These are phyloP conservation scores for Eledone cirrhosa DNA, from an alignment of 2,888 invertebrate genomes.

Conservation along the genomic window DNA sequence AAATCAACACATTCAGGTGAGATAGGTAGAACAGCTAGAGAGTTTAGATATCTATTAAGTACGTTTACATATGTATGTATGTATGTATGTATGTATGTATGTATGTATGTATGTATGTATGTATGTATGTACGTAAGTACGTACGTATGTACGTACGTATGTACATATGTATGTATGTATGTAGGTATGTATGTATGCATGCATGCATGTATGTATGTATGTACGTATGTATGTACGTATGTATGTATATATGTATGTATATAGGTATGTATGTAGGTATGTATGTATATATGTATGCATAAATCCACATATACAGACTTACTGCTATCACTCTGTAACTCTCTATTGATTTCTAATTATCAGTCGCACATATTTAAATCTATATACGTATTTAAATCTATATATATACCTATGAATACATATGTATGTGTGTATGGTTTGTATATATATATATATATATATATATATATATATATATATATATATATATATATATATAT, in stretches of 20 bases:
- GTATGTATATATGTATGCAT: neutral
- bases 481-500: neutral
- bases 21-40: no score
- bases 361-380: neutral
- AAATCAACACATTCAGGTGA: no score
- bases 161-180: no score
- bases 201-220: neutral
- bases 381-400: neutral
- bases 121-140: neutral
- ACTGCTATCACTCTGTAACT: neutral
- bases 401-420: neutral
- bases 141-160: no score
- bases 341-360: no score
- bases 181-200: no score
- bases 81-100: neutral
- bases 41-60: neutral
- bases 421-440: constrained; percentile 6
- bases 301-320: neutral
- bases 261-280: neutral
- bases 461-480: neutral
- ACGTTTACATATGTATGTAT: neutral
- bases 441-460: neutral
- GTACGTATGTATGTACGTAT: neutral
- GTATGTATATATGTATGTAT: neutral
- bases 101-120: neutral